A percentile compares a stretch with the other conserved stretches of the same genome.
These are phyloP conservation scores for Ranitomeya imitator DNA, from an alignment of 2,113 vertebrate species.

Conservation along the genomic window DNA sequence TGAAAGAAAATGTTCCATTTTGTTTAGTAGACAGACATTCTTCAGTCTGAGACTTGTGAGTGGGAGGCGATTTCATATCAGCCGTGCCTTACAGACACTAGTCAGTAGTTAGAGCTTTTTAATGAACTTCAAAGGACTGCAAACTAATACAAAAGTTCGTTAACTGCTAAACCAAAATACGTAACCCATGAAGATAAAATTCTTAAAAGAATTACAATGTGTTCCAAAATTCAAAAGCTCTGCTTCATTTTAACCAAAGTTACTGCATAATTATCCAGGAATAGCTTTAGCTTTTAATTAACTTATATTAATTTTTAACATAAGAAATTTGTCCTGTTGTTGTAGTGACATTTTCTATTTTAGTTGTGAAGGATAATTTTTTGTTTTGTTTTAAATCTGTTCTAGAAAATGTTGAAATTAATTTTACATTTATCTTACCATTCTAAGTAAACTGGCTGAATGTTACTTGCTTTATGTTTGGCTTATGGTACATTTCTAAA, in stretches of 20 bases:
- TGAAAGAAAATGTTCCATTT: slow-evolving; percentile 38
- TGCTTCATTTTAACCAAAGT: slow-evolving; percentile 22
- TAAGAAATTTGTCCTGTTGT: not conserved
- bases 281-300: no score
- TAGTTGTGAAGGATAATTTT: no score
- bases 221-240: slow-evolving; percentile 3
- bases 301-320: not conserved
- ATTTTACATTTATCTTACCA: not conserved
- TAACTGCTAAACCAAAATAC: slow-evolving; percentile 36
- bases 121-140: slow-evolving; percentile 47
- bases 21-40: slow-evolving; percentile 39
- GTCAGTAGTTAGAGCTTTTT: slow-evolving; percentile 26
- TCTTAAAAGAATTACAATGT: not conserved
- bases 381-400: not conserved
- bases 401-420: not conserved
- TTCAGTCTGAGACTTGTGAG: slow-evolving; percentile 31
- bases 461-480: no score
- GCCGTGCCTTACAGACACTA: not conserved
- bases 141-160: slow-evolving; percentile 28
- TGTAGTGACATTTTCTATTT: not conserved
- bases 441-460: not conserved
- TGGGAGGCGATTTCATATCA: slow-evolving; percentile 44
- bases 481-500: no score
- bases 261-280: not conserved
- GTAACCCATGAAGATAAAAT: slow-evolving; percentile 4